Evolutionary conservation across 2,797 vertebrate genomes (phyloP).

Genomic region (Dallia pectoralis): DNA sequence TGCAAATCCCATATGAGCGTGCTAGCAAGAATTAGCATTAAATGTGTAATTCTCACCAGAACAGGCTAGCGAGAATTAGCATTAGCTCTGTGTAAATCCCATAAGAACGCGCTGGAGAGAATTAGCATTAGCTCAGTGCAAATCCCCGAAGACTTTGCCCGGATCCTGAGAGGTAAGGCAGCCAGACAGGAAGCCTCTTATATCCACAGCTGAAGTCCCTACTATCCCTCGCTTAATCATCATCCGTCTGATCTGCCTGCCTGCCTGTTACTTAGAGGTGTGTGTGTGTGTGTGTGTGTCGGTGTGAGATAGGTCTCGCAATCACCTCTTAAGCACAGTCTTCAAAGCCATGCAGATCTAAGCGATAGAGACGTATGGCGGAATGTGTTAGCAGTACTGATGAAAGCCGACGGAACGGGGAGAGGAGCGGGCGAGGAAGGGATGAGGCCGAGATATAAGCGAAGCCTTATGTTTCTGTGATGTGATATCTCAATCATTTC

Average conservation of each 20-base stretch:
- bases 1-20: not conserved
- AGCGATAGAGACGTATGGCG: slow-evolving; percentile 21
- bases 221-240: slow-evolving; percentile 65
- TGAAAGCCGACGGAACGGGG: too few species aligned
- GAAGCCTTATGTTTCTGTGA: not conserved
- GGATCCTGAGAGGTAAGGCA: slow-evolving; percentile 56
- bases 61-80: slow-evolving; percentile 16
- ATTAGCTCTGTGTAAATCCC: not conserved
- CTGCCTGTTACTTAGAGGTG: slow-evolving; percentile 62
- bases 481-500: not conserved
- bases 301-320: slow-evolving; percentile 5
- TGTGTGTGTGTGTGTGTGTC: not conserved
- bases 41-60: slow-evolving; percentile 70
- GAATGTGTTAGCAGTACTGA: not conserved
- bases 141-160: slow-evolving; percentile 69
- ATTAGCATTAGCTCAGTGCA: slow-evolving; percentile 63
- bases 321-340: slow-evolving; percentile 24
- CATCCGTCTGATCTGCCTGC: slow-evolving; percentile 22
- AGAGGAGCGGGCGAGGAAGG: not conserved
- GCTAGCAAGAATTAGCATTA: slow-evolving; percentile 61
- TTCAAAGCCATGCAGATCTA: slow-evolving; percentile 41
- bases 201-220: slow-evolving; percentile 64
- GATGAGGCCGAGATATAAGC: not conserved
- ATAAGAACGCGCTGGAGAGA: slow-evolving; percentile 35
- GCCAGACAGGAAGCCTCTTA: slow-evolving; percentile 40